Evolutionary conservation across 2,888 invertebrate species (phyloP).

Genomic region (Tolmerus cingulatus): DNA sequence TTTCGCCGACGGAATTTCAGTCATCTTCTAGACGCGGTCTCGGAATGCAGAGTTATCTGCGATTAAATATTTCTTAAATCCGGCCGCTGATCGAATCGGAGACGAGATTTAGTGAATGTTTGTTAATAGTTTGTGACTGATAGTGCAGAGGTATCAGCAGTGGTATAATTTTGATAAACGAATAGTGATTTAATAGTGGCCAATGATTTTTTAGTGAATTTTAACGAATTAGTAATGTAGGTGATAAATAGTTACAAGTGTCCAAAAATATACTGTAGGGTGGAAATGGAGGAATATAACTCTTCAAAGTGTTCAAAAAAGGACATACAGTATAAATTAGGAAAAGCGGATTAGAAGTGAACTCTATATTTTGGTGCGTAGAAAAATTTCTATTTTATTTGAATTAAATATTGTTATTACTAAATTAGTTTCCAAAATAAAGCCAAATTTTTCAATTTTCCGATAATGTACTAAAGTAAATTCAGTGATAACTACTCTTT

Average conservation of each 20-base stretch:
- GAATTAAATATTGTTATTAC: not conserved
- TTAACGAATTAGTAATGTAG: not conserved
- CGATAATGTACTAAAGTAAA: not conserved
- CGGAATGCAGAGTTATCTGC: not conserved
- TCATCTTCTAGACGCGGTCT: not conserved
- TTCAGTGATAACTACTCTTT: not conserved
- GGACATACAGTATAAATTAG: not conserved
- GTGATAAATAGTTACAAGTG: not conserved
- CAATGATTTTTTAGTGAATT: not conserved
- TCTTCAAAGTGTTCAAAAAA: not conserved
- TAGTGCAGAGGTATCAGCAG: not conserved
- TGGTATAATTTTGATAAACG: not conserved
- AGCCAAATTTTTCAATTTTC: not conserved
- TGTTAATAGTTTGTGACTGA: not conserved
- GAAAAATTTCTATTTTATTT: not conserved
- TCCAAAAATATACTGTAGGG: not conserved
- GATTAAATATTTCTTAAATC: not conserved
- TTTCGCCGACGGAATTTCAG: not conserved
- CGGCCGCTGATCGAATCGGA: not conserved
- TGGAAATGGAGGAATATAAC: not conserved
- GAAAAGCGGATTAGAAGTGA: not conserved
- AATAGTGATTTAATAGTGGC: not conserved
- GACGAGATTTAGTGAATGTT: not conserved
- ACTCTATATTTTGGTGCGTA: not conserved
- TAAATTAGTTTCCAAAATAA: not conserved